A percentile compares a stretch with the other conserved stretches of the same genome.
These are phyloP conservation scores for Ovis canadensis DNA, from an alignment of 2,113 vertebrate species.

Conservation along the genomic window DNA sequence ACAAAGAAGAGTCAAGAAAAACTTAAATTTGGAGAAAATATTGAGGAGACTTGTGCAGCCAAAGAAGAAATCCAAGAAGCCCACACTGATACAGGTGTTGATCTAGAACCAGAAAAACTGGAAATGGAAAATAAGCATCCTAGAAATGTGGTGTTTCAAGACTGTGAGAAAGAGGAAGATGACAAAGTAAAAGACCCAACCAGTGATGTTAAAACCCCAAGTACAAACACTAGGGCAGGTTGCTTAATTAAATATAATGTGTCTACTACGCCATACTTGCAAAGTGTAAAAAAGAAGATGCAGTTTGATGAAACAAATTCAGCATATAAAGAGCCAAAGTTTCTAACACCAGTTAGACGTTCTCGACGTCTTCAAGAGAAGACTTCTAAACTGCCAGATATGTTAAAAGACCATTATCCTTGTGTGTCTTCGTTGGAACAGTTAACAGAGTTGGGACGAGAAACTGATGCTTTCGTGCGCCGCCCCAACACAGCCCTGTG, in stretches of 20 bases:
- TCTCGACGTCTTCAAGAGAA: constrained; percentile 89
- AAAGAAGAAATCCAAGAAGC: constrained; percentile 52
- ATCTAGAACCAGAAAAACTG: neutral
- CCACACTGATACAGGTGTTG: neutral
- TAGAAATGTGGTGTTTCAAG: constrained; percentile 47
- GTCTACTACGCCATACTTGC: constrained; percentile 84
- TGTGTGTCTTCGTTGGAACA: constrained; percentile 87
- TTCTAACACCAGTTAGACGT: constrained; percentile 92
- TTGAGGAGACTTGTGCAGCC: constrained; percentile 1
- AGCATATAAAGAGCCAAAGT: constrained; percentile 87
- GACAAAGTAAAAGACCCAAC: constrained; percentile 43
- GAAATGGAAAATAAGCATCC: constrained; percentile 54
- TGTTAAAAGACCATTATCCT: constrained; percentile 86
- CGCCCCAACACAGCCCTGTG: constrained; percentile 80
- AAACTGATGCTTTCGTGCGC: constrained; percentile 82
- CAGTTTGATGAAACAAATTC: constrained; percentile 75
- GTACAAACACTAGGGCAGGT: constrained; percentile 66
- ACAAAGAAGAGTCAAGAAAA: too few species aligned
- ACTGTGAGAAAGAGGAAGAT: constrained; percentile 29
- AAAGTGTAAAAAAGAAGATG: constrained; percentile 86
- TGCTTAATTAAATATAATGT: constrained; percentile 85
- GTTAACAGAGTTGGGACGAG: constrained; percentile 81
- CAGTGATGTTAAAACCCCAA: constrained; percentile 53
- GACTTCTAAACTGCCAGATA: constrained; percentile 76
- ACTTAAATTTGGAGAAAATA: constrained; percentile 2